Evolutionary conservation across 1,140 invertebrate genomes (phyloP).

Genomic region (Drosophila punjabiensis): DNA sequence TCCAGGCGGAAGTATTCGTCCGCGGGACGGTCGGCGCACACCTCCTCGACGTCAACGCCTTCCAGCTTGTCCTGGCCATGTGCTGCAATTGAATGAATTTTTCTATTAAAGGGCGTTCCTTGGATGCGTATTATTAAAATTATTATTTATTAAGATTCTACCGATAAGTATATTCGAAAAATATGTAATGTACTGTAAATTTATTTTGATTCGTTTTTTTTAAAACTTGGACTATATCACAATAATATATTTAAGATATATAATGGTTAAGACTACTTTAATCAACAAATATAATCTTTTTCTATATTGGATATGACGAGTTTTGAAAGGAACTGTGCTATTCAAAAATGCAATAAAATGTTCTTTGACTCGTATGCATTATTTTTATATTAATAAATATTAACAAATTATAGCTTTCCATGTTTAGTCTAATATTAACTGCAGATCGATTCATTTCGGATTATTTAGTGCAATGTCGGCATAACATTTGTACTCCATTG

Average conservation of each 20-base stretch:
- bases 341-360: not conserved
- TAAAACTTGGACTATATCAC: not conserved
- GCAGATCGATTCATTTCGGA: not conserved
- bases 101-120: not conserved
- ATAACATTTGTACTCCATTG: not conserved
- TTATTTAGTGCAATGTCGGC: not conserved
- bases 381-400: not conserved
- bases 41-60: constrained; percentile 91
- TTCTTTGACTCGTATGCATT: not conserved
- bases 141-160: not conserved
- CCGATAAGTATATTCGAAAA: too few relatives aligned
- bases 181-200: too few relatives aligned
- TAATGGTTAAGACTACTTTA: not conserved
- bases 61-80: constrained; percentile 88
- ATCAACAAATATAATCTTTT: not conserved
- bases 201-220: not conserved
- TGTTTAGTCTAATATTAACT: not conserved
- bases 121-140: not conserved
- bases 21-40: constrained; percentile 93
- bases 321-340: not conserved
- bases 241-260: not conserved
- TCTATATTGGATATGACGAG: not conserved
- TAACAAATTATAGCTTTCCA: not conserved
- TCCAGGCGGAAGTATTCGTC: constrained; percentile 96
- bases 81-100: constrained; percentile 58